Base-by-base conservation (phyloP, 2,797 vertebrate genomes). In the Galago senegalensis region DNA sequence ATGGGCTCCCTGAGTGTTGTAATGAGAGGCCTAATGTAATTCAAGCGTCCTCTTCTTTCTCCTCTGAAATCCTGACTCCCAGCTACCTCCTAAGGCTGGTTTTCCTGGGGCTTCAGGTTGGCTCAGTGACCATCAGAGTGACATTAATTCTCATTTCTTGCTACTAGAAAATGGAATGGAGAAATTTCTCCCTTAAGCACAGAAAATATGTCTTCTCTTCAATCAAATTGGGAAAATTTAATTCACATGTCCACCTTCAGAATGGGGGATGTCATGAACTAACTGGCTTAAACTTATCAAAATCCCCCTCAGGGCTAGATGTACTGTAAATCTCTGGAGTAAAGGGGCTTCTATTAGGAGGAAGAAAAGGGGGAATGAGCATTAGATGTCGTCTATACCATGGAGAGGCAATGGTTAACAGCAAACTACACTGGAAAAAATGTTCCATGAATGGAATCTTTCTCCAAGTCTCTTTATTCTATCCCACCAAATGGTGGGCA, bases 71-170 rank as follows among this genome's bases (percentile, higher is more conserved):
- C 37, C 27, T 88, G 46, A 56, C 17, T 13, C 12, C 49, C 31
- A 40, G 25, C n/a, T 65, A 25, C 16, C 6, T 73, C 12, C 23
- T 75, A 49, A 72, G 18, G 0, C 20, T 46, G 31, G 5, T 49
- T 93, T 31, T 65, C 13, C 16, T 92, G 0, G 53, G 20, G 34
- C 73, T 89, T 89, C n/a, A 80, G 40, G 23, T 93, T 63, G 16
- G 16, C 53, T 8, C 29, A 53, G 17, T 56, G 43, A 77, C 13
- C 20, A 60, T 61, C 56, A 76, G 8, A 67, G 31, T 21, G 67
- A 56, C 21, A 81, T 16, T 67, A 70, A 67, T 94, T 88, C 27
- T 85, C 70, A 65, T 46, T 86, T 81, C 63, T 23, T 95, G 14
- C 40, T 87, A 20, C 29, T 2, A 79, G n/a, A 29, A 56, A 61